These are phyloP conservation scores for Montipora capitata DNA, from an alignment of 92 coral and sea anemone genomes.

Conservation along the genomic window DNA sequence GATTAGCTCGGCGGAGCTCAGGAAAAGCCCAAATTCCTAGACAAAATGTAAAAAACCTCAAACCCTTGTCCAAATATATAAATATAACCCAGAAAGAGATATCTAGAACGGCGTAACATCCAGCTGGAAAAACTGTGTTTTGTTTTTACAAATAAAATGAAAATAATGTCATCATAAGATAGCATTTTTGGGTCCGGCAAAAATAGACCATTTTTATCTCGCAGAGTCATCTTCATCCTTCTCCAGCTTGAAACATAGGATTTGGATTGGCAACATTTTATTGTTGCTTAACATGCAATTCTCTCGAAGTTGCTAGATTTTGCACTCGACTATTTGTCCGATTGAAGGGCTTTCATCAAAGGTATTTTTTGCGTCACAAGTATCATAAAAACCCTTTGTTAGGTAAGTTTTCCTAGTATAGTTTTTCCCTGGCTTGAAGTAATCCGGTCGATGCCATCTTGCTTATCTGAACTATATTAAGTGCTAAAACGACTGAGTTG, in stretches of 20 bases:
- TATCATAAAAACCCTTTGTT: slow-evolving; percentile 1
- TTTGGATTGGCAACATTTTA: background rate
- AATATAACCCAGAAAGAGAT: background rate
- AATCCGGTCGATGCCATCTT: slow-evolving; percentile 1
- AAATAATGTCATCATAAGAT: background rate
- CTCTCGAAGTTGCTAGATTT: slow-evolving; percentile 5
- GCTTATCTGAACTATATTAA: slow-evolving; percentile 32
- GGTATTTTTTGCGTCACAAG: background rate
- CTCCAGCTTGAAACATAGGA: background rate
- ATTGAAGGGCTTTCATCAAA: background rate
- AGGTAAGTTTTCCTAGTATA: background rate
- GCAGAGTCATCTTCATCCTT: background rate
- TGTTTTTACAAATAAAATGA: too few species aligned
- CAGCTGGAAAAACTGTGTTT: background rate
- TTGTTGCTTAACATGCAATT: background rate
- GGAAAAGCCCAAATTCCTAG: slow-evolving; percentile 15
- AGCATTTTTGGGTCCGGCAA: background rate
- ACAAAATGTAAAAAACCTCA: background rate
- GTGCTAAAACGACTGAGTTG: background rate
- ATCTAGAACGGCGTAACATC: background rate
- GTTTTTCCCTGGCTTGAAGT: background rate
- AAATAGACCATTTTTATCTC: background rate
- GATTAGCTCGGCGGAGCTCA: slow-evolving; percentile 34
- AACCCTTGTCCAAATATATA: background rate
- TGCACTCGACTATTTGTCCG: background rate